These are phyloP conservation scores for Rotaria macrura DNA, from an alignment of 2,888 invertebrate genomes.

Conservation along the genomic window DNA sequence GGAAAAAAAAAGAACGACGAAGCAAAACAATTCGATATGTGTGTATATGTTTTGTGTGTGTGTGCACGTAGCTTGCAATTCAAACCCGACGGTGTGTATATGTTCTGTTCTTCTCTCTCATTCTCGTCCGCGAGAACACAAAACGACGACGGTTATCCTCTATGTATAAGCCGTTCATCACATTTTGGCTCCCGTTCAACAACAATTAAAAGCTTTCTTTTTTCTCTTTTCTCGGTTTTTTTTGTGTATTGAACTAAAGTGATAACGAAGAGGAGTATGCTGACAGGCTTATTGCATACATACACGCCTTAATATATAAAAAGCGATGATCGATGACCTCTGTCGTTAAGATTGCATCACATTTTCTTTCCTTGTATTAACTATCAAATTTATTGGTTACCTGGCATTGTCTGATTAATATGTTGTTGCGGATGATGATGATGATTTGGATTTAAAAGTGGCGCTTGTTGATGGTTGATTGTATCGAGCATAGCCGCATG, in stretches of 20 bases:
- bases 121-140: background rate
- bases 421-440: background rate
- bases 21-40: background rate
- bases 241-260: background rate
- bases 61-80: background rate
- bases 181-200: background rate
- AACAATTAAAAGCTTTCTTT: background rate
- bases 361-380: background rate
- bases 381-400: background rate
- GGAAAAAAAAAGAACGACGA: background rate
- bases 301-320: background rate
- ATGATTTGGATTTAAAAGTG: background rate
- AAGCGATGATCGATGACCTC: background rate
- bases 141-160: background rate
- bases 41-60: background rate
- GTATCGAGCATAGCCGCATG: background rate
- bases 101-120: constrained; percentile 1
- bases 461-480: background rate
- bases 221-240: background rate
- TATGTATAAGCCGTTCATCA: background rate
- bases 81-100: background rate
- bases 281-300: background rate
- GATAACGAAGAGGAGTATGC: background rate
- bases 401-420: background rate
- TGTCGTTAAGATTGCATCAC: background rate